Evolutionary conservation across 2,888 invertebrate genomes (phyloP), one percentile per base, ranked within the genome.

Genomic region (Dexiosoma caninum): DNA sequence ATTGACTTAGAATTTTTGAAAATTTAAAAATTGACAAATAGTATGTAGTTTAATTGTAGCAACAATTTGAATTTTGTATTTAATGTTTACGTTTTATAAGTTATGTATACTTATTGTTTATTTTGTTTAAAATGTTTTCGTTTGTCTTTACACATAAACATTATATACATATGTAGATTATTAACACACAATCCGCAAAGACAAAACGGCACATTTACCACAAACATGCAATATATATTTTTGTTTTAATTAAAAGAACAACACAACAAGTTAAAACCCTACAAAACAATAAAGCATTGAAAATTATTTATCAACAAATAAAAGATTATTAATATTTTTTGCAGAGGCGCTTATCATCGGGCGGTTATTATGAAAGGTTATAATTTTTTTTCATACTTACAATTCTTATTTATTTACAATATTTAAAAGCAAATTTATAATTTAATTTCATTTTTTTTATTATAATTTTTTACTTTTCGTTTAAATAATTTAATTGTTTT

Each of bases 361-460:
- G 89, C 89, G 89, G 89, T 89, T 89, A 89, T 89, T 89, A 89
- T 89, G 89, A 89, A 89, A 89, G 89, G 89, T 89, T 89, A 89
- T 88, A 84, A 87, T 89, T 89, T 89, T 64, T 86, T 88, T 89
- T 87, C 85, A 86, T 87, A 85, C 81, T 85, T 84, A 81, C 55
- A 79, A 72, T 75, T 66, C 44, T 78, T 78, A 71, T 80, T 82
- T 27, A 27, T 60, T 57, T 62, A 71, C 60, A 40, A 69, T 72
- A 67, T 75, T 64, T 64, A 21, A 21, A 77, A 57, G 60, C 62
- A 74, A 75, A 55, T 23, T 12, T 60, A 44, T 27, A 60, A 57
- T 42, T 57, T 64, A n/a, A n/a, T n/a, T 27, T 30, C 23, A 23
- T 51, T 35, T 49, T n/a, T n/a, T n/a, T n/a, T 23, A 57, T 40